A percentile compares a stretch with the other conserved stretches of the same genome.
phyloP scores from a whole-genome alignment of 2,888 invertebrate species.

The Nasonia oneida region DNA sequence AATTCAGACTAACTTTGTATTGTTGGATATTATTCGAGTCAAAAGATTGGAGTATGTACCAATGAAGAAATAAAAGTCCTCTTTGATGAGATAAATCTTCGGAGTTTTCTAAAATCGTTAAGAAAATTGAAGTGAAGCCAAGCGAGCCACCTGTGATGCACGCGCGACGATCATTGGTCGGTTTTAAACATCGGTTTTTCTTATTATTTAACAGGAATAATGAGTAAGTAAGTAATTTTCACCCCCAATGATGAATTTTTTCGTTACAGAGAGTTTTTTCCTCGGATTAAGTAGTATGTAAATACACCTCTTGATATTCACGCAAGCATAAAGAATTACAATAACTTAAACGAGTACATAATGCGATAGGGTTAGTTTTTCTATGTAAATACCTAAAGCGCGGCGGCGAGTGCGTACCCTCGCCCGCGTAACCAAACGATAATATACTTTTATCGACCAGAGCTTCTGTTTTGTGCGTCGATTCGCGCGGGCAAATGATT shows the following conservation, averaged over 20 bases:
- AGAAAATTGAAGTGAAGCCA: constrained; percentile 46
- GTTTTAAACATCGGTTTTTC: constrained; percentile 67
- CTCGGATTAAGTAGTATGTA: constrained; percentile 78
- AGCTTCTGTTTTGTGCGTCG: constrained; percentile 74
- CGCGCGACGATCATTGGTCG: constrained; percentile 73
- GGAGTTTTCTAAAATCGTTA: background rate
- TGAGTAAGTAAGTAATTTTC: constrained; percentile 47
- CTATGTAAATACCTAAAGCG: constrained; percentile 74
- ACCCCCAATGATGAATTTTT: constrained; percentile 62
- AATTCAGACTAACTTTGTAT: background rate
- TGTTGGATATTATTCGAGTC: background rate
- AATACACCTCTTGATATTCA: constrained; percentile 77
- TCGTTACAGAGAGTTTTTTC: constrained; percentile 72
- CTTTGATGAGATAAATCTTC: background rate
- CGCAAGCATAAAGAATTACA: constrained; percentile 76
- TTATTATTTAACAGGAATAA: constrained; percentile 55
- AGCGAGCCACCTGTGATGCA: constrained; percentile 68
- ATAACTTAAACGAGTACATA: constrained; percentile 76
- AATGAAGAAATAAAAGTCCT: background rate
- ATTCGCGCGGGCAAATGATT: constrained; percentile 62
- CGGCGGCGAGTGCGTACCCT: constrained; percentile 74
- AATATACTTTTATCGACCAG: constrained; percentile 76
- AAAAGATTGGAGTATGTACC: background rate
- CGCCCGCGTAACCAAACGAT: constrained; percentile 76
- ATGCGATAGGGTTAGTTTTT: constrained; percentile 78